phyloP scores from a whole-genome alignment of 2,888 invertebrate genomes.

The Dinocampus coccinellae region DNA sequence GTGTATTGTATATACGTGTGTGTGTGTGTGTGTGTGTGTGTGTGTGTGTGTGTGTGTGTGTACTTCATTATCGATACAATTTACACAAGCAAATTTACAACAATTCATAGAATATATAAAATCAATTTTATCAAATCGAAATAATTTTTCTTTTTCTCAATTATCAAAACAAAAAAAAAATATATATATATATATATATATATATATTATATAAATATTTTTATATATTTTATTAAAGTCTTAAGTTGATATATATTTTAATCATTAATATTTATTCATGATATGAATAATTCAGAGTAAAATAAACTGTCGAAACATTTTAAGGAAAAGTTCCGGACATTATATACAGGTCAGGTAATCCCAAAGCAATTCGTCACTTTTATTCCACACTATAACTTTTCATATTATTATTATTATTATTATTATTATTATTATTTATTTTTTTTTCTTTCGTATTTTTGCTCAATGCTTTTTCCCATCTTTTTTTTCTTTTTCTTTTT shows the following conservation, averaged over 20 bases:
- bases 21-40: no score
- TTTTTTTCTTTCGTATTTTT: no score
- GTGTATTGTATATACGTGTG: neutral
- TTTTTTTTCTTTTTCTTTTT: neutral
- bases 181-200: no score
- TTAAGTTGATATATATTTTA: neutral
- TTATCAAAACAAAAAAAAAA: no score
- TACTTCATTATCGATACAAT: slow-evolving; percentile 22
- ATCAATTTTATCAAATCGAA: no score
- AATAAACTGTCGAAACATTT: neutral
- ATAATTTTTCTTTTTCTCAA: no score
- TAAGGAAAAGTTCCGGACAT: neutral
- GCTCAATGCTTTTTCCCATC: neutral
- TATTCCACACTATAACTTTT: slow-evolving; percentile 48
- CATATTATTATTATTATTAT: slow-evolving; percentile 55
- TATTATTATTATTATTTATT: no score
- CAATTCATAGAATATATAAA: no score
- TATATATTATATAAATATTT: no score
- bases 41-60: neutral
- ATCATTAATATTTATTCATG: neutral
- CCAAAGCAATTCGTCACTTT: slow-evolving; percentile 57
- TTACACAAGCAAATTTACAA: neutral
- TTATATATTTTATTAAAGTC: neutral
- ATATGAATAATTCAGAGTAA: neutral
- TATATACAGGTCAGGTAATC: slow-evolving; percentile 46